Evolutionary conservation across 2,797 vertebrate genomes (phyloP), one percentile per base, ranked within the genome.

Genomic region (Hydrocynus forskahlii): DNA sequence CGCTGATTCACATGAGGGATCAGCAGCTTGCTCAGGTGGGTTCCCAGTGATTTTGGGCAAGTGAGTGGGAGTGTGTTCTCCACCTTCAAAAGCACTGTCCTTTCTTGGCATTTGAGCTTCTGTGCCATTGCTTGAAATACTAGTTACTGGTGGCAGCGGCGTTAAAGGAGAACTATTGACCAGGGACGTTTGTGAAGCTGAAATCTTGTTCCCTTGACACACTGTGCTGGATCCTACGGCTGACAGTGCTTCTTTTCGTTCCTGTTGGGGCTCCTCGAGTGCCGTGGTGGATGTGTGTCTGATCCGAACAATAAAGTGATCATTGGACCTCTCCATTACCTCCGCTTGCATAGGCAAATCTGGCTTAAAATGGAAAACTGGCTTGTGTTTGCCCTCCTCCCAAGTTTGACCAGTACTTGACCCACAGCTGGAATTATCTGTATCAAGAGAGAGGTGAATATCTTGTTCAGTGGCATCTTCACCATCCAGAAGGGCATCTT

Each of bases 281-380:
- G 81, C 52, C 0, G 38, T 54, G 0, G 77, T 5, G 38, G 85
- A 83, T 0, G 95, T 91, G 76, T 95, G 96, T n/a, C 96, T 95
- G 21, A 99, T 99, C 91, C 97, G 98, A 5, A 99, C 92, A 54
- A 99, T 95, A 60, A 99, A 99, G 82, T 99, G 97, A 82, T 99
- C 97, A 0, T 98, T 98, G 78, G 98, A 99, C 84, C 93, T 96
- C 89, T 99, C 98, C 95, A 96, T 97, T 85, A 99, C 96, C 25
- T 98, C 94, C 0, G 97, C 98, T 86, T 97, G 96, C 96, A 99
- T 98, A 17, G 96, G 96, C 4, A 97, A 83, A 85, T 97, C 95
- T 5, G 96, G 94, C 82, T 95, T 96, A 89, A 96, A 97, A 78
- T 96, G 91, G 78, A 98, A 97, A 21, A 90, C 92, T 0, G 89